Base-by-base conservation (phyloP, 2,113 vertebrate genomes). In the Aegypius monachus region DNA sequence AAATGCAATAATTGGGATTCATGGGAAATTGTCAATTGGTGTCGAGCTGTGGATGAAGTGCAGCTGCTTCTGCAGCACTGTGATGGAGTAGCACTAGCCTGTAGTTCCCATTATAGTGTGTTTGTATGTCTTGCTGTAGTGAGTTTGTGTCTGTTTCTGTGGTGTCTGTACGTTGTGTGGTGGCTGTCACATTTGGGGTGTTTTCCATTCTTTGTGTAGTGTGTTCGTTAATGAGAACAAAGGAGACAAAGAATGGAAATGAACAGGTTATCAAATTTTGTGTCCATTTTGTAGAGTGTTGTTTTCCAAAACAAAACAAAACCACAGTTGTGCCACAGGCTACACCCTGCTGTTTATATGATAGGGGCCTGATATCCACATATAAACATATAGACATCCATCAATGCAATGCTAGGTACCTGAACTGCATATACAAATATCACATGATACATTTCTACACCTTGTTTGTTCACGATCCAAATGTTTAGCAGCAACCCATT, bases 151-250 rank as follows among this genome's bases (percentile, higher is more conserved):
- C 45, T 42, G 89, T 75, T 61, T 50, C 74, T 84, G 72, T 97
- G 70, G 43, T 85, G 68, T 58, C 38, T 4, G 86, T 92, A 43
- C 38, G 6, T 72, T 16, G 12, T 70, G 67, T 47, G 31, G 56
- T 74, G 25, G 18, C 71, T 0, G 0, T 83, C 5, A 10, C 10
- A 0, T 42, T 42, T 0, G 2, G 43, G 48, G 20, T 56, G 58
- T 68, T 67, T 90, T 81, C 23, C 1, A 4, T 79, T 65, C 45
- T 34, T 17, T 1, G 0, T 59, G 22, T 61, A 77, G 58, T 1
- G 3, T 8, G 1, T 88, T 42, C 8, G 3, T 77, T 58, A 29
- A 61, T 16, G 48, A 52, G 25, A 83, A 4, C 48, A 50, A 73
- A 81, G 59, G 90, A 90, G 61, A 71, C 36, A 85, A 80, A 72